These are phyloP conservation scores for Pomacea maculata DNA, from an alignment of 1,140 invertebrate species.

Conservation along the genomic window DNA sequence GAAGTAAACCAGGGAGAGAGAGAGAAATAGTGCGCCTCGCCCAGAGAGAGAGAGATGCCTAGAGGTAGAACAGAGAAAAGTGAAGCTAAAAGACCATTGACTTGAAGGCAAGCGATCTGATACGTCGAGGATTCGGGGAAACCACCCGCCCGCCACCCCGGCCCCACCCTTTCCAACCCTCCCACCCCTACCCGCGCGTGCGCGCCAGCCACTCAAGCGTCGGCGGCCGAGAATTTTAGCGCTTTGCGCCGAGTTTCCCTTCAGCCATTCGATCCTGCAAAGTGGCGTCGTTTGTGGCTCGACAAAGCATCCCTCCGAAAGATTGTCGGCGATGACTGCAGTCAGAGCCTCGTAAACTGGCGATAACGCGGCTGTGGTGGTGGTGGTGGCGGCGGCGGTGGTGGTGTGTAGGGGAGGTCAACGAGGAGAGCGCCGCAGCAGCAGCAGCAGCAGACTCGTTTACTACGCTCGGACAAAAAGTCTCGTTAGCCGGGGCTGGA, in stretches of 20 bases:
- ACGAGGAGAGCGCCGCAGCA: too few relatives aligned
- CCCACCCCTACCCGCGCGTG: not conserved
- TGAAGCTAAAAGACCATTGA: slow-evolving; percentile 5
- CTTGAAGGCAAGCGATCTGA: slow-evolving; percentile 15
- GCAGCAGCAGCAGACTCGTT: too few relatives aligned
- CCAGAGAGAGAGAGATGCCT: not conserved
- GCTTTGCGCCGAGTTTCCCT: not conserved
- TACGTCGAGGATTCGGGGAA: slow-evolving; percentile 6
- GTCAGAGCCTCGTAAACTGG: slow-evolving; percentile 15
- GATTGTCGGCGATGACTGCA: too few relatives aligned
- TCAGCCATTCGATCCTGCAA: not conserved
- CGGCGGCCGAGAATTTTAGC: slow-evolving; percentile 13
- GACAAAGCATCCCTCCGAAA: too few relatives aligned
- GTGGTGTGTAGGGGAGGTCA: too few relatives aligned
- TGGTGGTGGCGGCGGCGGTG: too few relatives aligned
- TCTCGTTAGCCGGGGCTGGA: too few relatives aligned
- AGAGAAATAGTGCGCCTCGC: too few relatives aligned
- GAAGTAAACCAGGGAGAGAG: too few relatives aligned
- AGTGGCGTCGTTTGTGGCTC: slow-evolving; percentile 19
- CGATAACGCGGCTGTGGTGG: slow-evolving; percentile 1
- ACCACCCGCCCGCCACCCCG: too few relatives aligned
- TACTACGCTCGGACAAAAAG: too few relatives aligned
- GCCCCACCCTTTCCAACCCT: too few relatives aligned
- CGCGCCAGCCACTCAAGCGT: slow-evolving; percentile 18
- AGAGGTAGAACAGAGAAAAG: not conserved